Base-by-base conservation (phyloP, 2,888 invertebrate species). In the Scrobipalpa costella region DNA sequence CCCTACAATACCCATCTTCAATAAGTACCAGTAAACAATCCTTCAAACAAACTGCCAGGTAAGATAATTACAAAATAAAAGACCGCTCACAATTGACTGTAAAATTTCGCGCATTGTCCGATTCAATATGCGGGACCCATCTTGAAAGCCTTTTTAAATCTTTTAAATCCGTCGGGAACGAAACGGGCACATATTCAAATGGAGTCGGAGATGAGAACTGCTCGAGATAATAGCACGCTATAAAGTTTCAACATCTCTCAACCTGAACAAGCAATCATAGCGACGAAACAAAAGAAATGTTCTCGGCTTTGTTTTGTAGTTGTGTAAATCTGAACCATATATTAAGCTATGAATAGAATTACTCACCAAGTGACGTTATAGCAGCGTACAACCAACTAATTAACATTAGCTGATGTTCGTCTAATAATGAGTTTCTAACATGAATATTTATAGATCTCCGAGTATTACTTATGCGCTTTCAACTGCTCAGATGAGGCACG, bases 21-120 rank as follows among this genome's bases (percentile, higher is more conserved):
- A 80, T 78, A 81, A 80, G 81, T 76, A 84, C 78, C 71, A 78
- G 69, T 75, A 73, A 55, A 80, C 78, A 77, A 76, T 78, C 73
- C 73, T 74, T 79, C 71, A 76, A 84, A 80, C 73, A 73, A 77
- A 72, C 73, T 76, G 76, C 74, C 73, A 74, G 67, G 64, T 64
- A 65, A 59, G 55, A 52, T 65, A 63, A 62, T 40, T 62, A 58
- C 70, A 71, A 71, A 67, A 68, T 70, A 69, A 65, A 66, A 69
- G 59, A 68, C 73, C 72, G 76, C 77, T 78, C 77, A 77, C 77
- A 73, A 66, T 60, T 68, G 64, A 72, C 68, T 69, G 75, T 80
- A 75, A 78, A 78, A 73, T 73, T 66, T 75, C 69, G 69, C 71
- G 68, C 66, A 71, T 71, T 71, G 70, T 71, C 69, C 64, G 68